Base-by-base conservation (phyloP, 2,888 invertebrate species). In the Julus scanicus region DNA sequence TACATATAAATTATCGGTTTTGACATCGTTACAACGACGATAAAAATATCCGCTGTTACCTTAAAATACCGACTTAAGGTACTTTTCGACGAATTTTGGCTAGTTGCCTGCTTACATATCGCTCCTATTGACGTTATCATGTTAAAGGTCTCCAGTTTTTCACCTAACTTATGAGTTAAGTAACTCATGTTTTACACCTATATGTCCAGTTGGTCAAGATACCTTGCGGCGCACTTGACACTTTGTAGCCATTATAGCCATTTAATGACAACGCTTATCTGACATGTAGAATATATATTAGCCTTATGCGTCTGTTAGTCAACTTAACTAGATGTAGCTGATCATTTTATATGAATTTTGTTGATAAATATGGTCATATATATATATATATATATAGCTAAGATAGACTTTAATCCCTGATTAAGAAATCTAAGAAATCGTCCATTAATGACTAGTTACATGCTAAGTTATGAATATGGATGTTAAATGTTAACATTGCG, bases 1-100 rank as follows among this genome's bases (percentile, higher is more conserved):
- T 20, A 29, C 63, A 71, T 71, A 71, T 71, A 71, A 71, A 71
- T 71, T 71, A 71, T 71, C 63, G 20, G 20, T 71, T 71, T 71
- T 71, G 63, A 20, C 20, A 71, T 71, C 63, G 63, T 71, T 71
- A 20, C 5, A 17, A 29, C 17, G 20, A 71, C 20, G 63, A 71
- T 71, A 71, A 71, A 71, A 71, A 71, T 71, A 71, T 71, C 20
- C 20, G 1, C 29, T 20, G 63, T 71, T 71, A 71, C 5, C 20
- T 20, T 29, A 71, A 71, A 9, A 29, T 29, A 20, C 20, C 57
- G 57, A 57, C 17, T 57, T 57, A 71, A 29, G 63, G 20, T 20
- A 71, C 20, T n/a, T 57, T 57, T 57, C 57, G 17, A n/a, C 17
- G 57, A 57, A 57, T 57, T 57, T 57, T 57, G 15, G 17, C 17